Conservation (phyloP, 1,140 invertebrate genomes). For the Macrostomum lignano region DNA sequence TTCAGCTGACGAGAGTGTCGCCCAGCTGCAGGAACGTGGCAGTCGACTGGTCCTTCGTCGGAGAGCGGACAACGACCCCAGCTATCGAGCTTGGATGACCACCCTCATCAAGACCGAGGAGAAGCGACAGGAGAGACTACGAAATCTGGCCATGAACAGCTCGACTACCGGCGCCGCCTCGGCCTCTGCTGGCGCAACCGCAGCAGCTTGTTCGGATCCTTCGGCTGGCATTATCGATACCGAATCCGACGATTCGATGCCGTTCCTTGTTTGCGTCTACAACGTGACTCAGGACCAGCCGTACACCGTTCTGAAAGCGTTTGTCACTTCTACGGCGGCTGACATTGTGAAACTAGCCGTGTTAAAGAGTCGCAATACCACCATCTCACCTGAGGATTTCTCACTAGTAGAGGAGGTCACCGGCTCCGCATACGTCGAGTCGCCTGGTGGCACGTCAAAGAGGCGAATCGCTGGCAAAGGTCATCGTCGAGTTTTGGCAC, state of each 20-base stretch:
- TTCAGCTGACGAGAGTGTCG: too few species aligned
- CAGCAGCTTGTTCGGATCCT: too few species aligned
- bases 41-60: too few species aligned
- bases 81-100: conserved; percentile 58
- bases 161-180: conserved; percentile 5
- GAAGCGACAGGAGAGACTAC: conserved; percentile 7
- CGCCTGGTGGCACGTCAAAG: conserved; percentile 3
- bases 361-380: background rate
- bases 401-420: background rate
- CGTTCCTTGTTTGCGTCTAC: conserved; percentile 67
- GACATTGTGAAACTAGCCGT: conserved; percentile 50
- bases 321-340: conserved; percentile 48
- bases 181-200: too few species aligned
- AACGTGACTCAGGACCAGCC: conserved; percentile 75
- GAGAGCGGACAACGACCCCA: too few species aligned
- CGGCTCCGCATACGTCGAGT: background rate
- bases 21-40: too few species aligned
- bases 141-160: conserved; percentile 7
- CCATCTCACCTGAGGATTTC: conserved; percentile 1
- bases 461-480: too few species aligned
- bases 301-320: conserved; percentile 51
- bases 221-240: background rate
- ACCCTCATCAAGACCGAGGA: conserved; percentile 34
- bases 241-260: too few species aligned
- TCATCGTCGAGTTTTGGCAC: too few species aligned